Evolutionary conservation across 1,140 invertebrate species (phyloP).

Genomic region (Druon quercuslanigerum): DNA sequence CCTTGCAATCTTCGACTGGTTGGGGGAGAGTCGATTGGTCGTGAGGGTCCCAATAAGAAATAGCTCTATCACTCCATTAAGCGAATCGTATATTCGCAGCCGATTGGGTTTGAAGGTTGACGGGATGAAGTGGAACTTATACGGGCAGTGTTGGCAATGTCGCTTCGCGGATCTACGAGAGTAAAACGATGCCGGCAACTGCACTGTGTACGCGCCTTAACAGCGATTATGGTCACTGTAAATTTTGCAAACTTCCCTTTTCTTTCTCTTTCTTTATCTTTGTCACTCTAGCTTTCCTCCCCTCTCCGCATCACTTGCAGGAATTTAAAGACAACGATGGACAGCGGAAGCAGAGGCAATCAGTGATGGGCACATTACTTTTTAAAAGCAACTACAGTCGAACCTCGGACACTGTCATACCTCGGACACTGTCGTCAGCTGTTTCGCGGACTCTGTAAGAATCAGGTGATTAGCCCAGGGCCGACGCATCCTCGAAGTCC

Average conservation of each 20-base stretch:
- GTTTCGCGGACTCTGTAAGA: no score
- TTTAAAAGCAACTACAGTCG: no score
- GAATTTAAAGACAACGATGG: not conserved
- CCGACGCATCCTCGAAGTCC: no score
- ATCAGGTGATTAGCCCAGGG: no score
- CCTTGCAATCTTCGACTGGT: not conserved
- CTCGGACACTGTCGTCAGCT: no score
- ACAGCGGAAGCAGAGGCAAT: not conserved
- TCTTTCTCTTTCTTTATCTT: no score
- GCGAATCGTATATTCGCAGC: slow-evolving; percentile 3
- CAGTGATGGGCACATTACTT: no score
- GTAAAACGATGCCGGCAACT: not conserved
- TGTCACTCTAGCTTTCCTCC: not conserved
- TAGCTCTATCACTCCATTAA: slow-evolving; percentile 6
- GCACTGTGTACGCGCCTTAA: slow-evolving; percentile 17
- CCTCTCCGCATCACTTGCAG: not conserved
- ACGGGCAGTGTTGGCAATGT: slow-evolving; percentile 27
- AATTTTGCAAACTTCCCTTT: not conserved
- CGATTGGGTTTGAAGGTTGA: slow-evolving; percentile 21
- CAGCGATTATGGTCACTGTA: slow-evolving; percentile 21
- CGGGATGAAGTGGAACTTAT: not conserved
- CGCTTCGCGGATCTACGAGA: slow-evolving; percentile 8
- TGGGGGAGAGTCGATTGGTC: slow-evolving; percentile 5
- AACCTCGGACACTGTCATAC: no score
- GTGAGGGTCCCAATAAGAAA: slow-evolving; percentile 19